Evolutionary conservation across 2,113 vertebrate species (phyloP).

Genomic region (Thryonomys swinderianus): DNA sequence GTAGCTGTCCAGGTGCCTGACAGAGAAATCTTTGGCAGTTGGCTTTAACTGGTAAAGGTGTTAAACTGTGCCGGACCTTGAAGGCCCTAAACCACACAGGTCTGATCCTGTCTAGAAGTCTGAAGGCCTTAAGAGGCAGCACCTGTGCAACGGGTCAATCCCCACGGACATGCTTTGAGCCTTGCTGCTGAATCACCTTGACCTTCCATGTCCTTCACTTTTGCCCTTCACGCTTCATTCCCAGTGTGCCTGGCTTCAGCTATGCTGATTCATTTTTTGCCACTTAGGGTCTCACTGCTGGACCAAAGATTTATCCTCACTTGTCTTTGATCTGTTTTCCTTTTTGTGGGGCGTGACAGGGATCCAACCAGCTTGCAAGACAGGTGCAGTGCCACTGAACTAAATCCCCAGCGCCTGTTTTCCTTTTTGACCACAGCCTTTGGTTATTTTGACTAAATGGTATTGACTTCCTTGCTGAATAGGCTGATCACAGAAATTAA

Average conservation of each 20-base stretch:
- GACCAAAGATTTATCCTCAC: neutral
- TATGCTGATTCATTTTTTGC: neutral
- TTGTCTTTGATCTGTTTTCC: neutral
- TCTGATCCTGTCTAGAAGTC: neutral
- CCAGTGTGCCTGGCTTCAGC: neutral
- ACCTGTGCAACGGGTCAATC: neutral
- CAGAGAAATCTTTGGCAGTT: neutral
- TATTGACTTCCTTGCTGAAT: neutral
- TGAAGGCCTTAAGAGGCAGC: neutral
- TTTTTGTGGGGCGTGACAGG: neutral
- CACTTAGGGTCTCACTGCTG: neutral
- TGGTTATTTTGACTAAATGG: neutral
- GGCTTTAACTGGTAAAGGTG: neutral
- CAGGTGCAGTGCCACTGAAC: too few relatives aligned
- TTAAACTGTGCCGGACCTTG: neutral
- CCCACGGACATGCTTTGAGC: too few relatives aligned
- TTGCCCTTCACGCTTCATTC: neutral
- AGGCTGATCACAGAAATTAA: neutral
- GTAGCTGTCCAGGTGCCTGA: neutral
- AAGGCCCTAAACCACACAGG: neutral
- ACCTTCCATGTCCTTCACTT: too few relatives aligned
- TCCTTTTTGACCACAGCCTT: neutral
- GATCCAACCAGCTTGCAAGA: too few relatives aligned
- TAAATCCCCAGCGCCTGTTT: neutral
- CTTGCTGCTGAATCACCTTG: neutral